phyloP scores from a whole-genome alignment of 2,888 invertebrate genomes.

The Panzeria rudis region DNA sequence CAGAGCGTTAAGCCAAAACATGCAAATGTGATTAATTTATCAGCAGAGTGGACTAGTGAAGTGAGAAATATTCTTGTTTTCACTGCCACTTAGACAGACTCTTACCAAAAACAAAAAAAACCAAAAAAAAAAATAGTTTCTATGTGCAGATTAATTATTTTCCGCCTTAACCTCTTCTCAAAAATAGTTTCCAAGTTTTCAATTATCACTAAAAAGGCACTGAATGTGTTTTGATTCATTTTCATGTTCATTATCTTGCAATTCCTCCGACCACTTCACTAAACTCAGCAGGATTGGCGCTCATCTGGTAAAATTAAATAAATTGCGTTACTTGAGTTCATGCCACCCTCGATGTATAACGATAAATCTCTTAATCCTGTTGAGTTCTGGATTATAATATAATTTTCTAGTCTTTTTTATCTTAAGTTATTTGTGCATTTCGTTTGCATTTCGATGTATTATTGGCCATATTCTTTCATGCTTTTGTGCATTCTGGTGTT shows the following conservation, averaged over 20 bases:
- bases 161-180: slow-evolving; percentile 14
- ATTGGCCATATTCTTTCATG: slow-evolving; percentile 61
- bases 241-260: slow-evolving; percentile 21
- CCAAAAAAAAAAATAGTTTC: slow-evolving; percentile 30
- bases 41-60: slow-evolving; percentile 4
- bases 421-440: background rate
- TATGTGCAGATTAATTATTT: slow-evolving; percentile 1
- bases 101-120: slow-evolving; percentile 21
- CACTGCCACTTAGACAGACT: background rate
- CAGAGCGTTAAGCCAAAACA: slow-evolving; percentile 71
- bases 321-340: slow-evolving; percentile 63
- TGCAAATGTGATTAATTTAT: slow-evolving; percentile 73
- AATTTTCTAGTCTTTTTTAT: background rate
- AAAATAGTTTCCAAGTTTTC: background rate
- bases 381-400: slow-evolving; percentile 39
- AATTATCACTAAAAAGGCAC: background rate
- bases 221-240: slow-evolving; percentile 5
- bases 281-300: slow-evolving; percentile 73
- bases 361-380: slow-evolving; percentile 80
- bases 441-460: slow-evolving; percentile 39
- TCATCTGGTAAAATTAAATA: slow-evolving; percentile 64
- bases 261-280: slow-evolving; percentile 58
- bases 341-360: slow-evolving; percentile 79
- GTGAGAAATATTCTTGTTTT: background rate
- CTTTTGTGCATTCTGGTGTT: slow-evolving; percentile 19